Conservation (phyloP, 2,888 invertebrate species). For the Resseliella maxima region DNA sequence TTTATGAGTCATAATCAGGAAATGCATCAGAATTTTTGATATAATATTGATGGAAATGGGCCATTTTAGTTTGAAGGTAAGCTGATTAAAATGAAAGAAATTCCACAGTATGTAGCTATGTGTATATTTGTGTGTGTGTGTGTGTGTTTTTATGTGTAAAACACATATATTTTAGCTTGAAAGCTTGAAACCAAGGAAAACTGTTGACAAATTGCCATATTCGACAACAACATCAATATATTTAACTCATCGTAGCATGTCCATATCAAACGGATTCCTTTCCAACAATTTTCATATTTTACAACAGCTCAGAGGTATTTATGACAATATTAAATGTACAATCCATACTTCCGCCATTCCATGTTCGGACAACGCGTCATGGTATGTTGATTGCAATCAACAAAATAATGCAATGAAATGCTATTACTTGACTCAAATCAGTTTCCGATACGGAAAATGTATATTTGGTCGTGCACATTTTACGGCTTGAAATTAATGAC, state of each 20-base stretch:
- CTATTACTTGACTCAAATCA: background rate
- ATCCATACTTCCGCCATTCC: conserved; percentile 5
- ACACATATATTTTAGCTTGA: too few relatives aligned
- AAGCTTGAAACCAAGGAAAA: background rate
- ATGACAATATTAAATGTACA: background rate
- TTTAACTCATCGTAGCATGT: background rate
- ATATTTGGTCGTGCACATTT: background rate
- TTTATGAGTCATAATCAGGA: conserved; percentile 1
- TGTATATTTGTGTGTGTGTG: too few relatives aligned
- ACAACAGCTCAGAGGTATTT: background rate
- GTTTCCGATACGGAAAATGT: background rate
- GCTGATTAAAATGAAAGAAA: background rate
- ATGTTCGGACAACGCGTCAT: background rate
- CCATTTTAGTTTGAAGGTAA: background rate
- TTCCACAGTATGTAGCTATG: too few relatives aligned
- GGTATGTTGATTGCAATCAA: background rate
- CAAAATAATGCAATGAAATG: conserved; percentile 9
- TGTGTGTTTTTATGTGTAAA: too few relatives aligned
- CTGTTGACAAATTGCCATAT: background rate
- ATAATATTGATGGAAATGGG: conserved; percentile 10
- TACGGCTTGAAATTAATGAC: background rate
- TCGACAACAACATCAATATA: background rate
- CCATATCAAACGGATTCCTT: background rate
- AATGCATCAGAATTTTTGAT: background rate
- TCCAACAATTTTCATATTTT: background rate